Percentiles rank a stretch among this genome's conserved stretches.
Conservation (phyloP, 2,797 vertebrate genomes). For the Coilia nasus region DNA sequence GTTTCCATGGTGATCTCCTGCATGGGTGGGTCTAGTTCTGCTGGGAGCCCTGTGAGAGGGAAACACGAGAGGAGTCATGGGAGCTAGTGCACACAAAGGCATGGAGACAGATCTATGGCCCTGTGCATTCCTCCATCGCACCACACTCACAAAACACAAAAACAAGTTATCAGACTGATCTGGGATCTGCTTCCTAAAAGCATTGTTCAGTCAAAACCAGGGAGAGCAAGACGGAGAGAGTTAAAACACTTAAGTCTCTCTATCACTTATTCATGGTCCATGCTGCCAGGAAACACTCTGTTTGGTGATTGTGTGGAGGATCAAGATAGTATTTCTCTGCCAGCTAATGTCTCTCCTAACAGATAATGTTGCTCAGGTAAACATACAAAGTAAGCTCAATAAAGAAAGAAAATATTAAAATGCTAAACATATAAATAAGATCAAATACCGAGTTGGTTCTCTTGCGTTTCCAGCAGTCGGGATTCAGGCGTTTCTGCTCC, state of each 20-base stretch:
- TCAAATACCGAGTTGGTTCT: constrained; percentile 92
- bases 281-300: neutral
- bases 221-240: neutral
- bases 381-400: neutral
- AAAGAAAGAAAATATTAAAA: neutral
- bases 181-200: neutral
- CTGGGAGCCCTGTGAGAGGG: constrained; percentile 73
- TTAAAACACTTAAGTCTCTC: neutral
- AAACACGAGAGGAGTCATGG: neutral
- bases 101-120: neutral
- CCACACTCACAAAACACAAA: neutral
- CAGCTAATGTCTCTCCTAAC: neutral
- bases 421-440: neutral
- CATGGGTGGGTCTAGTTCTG: constrained; percentile 70
- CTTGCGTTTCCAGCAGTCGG: constrained; percentile 99
- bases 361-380: neutral
- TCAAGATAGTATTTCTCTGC: neutral
- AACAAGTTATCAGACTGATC: neutral
- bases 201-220: neutral
- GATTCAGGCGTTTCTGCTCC: constrained; percentile 98
- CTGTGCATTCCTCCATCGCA: neutral
- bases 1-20: constrained; percentile 53
- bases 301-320: neutral
- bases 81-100: neutral
- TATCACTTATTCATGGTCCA: neutral